These are phyloP conservation scores for Brachycybe producta DNA, from an alignment of 2,888 invertebrate species.

Conservation along the genomic window DNA sequence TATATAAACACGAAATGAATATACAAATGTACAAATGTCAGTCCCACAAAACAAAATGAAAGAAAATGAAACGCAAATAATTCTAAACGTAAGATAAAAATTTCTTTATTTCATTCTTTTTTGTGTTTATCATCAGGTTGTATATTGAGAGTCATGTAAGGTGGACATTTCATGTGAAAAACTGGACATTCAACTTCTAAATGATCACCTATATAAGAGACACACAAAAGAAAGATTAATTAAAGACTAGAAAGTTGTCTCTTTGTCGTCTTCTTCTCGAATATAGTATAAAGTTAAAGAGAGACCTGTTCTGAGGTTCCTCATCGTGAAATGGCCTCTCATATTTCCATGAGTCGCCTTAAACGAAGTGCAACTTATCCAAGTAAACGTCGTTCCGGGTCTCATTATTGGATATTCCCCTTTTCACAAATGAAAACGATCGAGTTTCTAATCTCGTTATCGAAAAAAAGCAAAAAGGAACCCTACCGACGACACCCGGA, in stretches of 20 bases:
- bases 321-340: conserved; percentile 29
- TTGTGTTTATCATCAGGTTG: too few species aligned
- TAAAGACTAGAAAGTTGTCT: not conserved
- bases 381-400: conserved; percentile 28
- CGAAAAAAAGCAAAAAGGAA: not conserved
- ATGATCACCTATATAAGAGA: conserved; percentile 17
- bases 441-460: not conserved
- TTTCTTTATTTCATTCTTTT: too few species aligned
- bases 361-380: conserved; percentile 30
- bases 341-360: conserved; percentile 28
- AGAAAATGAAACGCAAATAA: not conserved
- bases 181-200: conserved; percentile 20
- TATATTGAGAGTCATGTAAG: conserved; percentile 19
- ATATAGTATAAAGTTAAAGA: not conserved
- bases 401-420: conserved; percentile 30
- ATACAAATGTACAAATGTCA: not conserved
- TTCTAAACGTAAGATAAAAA: too few species aligned
- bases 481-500: conserved; percentile 29
- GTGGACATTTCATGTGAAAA: conserved; percentile 23
- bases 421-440: conserved; percentile 10
- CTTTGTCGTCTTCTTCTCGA: too few species aligned
- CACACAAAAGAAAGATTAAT: not conserved
- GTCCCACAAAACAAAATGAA: not conserved
- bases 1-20: not conserved
- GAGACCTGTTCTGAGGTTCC: conserved; percentile 26